Evolutionary conservation across 2,113 vertebrate genomes (phyloP), one percentile per base, ranked within the genome.

Genomic region (Camelus dromedarius): DNA sequence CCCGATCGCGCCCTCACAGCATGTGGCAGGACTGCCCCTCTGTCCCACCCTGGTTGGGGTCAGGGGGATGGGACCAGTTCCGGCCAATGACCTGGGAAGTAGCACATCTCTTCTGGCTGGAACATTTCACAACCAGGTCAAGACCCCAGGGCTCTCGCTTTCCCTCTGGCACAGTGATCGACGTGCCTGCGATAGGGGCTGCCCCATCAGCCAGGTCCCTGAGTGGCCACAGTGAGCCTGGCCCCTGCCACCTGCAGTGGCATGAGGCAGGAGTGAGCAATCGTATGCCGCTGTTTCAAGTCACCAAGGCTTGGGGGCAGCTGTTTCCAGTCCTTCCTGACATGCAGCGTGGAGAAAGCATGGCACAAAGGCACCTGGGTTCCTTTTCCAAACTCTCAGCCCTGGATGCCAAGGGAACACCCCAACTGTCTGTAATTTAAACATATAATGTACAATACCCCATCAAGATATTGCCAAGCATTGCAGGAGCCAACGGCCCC

Each of bases 1-100:
- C 70, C 64, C 8, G 0, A 11, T 19, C 28, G 30, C 4, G 1
- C 26, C 16, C 19, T 56, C 20, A 32, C 16, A 35, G 5, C 69
- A 19, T 30, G 4, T 11, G 30, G 88, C 16, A n/a, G 35, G 60
- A 48, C 0, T 7, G n/a, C 19, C 8, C 69, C 48, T 64, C n/a
- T 0, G 22, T 9, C 60, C 48, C 70, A 14, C 19, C 15, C 3
- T 6, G 13, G 3, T 2, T 32, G 67, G 19, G 19, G 30, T 0
- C 30, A 30, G n/a, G 5, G 7, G 28, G 35, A 6, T 1, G 19
- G 72, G 19, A 58, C 62, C 28, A 16, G 32, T 26, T 67, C 81
- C n/a, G 62, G 52, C 26, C 19, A 32, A 6, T 12, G 18, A 87
- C 62, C 28, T 30, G 16, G 2, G 15, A 22, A 82, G 54, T 38